Evolutionary conservation across 2,888 invertebrate species (phyloP).

Genomic region (Ormyrus labotus): DNA sequence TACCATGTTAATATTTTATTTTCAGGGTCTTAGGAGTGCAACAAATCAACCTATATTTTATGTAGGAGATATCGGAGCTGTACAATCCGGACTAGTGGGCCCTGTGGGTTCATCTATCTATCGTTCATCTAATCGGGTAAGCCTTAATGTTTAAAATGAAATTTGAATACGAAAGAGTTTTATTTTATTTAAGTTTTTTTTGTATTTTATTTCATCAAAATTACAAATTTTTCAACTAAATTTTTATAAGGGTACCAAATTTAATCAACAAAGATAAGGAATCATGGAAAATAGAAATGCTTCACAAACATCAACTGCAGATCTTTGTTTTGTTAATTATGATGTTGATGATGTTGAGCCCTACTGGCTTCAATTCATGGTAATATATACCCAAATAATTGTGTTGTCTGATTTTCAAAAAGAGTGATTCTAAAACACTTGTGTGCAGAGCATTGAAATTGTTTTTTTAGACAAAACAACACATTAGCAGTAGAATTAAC

Average conservation of each 20-base stretch:
- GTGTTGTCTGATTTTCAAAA: conserved; percentile 24
- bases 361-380: conserved; percentile 58
- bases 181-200: conserved; percentile 5
- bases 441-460: conserved; percentile 29
- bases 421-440: conserved; percentile 28
- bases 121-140: conserved; percentile 71
- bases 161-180: not conserved
- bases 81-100: conserved; percentile 68
- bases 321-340: conserved; percentile 56
- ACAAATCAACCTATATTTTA: conserved; percentile 71
- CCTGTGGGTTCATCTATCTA: conserved; percentile 69
- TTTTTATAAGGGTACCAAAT: conserved; percentile 47
- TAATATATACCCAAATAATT: conserved; percentile 37
- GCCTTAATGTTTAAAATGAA: conserved; percentile 50
- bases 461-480: not conserved
- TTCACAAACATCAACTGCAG: conserved; percentile 43
- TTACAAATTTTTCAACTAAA: conserved; percentile 27
- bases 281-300: conserved; percentile 55
- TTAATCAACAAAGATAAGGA: conserved; percentile 40
- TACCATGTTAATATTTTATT: not conserved
- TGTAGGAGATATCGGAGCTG: conserved; percentile 72
- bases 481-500: conserved; percentile 26
- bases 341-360: conserved; percentile 56
- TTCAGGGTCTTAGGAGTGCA: conserved; percentile 72
- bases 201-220: conserved; percentile 1